Evolutionary conservation across 30 jellyfish, hydroid and myxozoan species (phyloP).

Genomic region (Sanderia malayensis): DNA sequence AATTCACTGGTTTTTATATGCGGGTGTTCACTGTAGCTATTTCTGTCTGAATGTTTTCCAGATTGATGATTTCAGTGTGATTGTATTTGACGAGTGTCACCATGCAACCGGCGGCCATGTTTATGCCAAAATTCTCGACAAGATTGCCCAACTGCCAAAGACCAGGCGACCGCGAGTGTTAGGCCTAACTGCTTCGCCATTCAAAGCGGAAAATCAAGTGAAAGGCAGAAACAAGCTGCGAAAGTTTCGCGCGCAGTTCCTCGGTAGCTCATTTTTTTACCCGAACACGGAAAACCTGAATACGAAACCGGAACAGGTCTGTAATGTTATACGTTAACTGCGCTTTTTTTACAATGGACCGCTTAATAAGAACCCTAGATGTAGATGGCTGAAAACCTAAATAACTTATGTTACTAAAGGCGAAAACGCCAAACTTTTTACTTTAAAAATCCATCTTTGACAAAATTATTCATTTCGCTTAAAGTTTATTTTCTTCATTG

Average conservation of each 20-base stretch:
- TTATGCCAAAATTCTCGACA: slow-evolving; percentile 47
- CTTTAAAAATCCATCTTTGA: no score
- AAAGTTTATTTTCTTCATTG: no score
- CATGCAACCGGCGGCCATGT: slow-evolving; percentile 74
- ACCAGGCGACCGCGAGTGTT: slow-evolving; percentile 70
- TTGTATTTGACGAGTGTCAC: slow-evolving; percentile 83
- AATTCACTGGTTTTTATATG: no score
- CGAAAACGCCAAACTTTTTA: no score
- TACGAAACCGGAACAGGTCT: slow-evolving; percentile 8
- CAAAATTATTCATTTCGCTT: no score
- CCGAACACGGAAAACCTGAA: slow-evolving; percentile 16
- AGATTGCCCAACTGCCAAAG: slow-evolving; percentile 10
- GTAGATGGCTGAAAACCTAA: no score
- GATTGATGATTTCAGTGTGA: slow-evolving; percentile 46
- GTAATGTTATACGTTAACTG: no score
- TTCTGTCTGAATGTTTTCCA: not conserved
- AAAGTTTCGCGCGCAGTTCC: slow-evolving; percentile 37
- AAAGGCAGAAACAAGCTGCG: slow-evolving; percentile 55
- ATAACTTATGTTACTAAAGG: no score
- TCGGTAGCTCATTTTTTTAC: slow-evolving; percentile 37
- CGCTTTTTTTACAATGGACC: no score
- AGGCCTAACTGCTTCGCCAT: slow-evolving; percentile 81
- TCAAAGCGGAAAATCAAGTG: slow-evolving; percentile 33
- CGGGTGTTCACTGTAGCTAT: not conserved
- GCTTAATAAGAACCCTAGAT: no score